These are phyloP conservation scores for Oenanthe oenanthe DNA, from an alignment of 2,113 vertebrate species.

Conservation along the genomic window DNA sequence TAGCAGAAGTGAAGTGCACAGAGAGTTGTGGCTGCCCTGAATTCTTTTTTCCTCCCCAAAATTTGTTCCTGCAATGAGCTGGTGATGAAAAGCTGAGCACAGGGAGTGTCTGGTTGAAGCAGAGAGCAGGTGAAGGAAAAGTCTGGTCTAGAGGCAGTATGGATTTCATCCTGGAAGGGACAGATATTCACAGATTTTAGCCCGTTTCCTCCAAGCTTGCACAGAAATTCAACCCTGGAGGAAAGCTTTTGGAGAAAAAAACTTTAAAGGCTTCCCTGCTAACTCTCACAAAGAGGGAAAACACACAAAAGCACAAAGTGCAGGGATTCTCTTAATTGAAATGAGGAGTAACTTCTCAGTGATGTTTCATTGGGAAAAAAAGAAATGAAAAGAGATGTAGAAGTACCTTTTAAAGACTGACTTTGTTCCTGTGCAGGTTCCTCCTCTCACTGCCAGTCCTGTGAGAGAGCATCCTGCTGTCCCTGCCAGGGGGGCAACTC, in stretches of 20 bases:
- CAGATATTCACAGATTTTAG: neutral
- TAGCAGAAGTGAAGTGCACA: neutral
- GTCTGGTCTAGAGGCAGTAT: neutral
- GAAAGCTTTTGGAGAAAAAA: neutral
- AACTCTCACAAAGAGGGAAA: neutral
- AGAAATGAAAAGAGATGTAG: neutral
- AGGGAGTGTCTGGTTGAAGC: neutral
- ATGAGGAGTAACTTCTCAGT: neutral
- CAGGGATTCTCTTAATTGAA: neutral
- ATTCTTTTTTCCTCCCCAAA: accelerated
- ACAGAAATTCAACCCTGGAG: neutral
- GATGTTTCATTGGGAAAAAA: neutral
- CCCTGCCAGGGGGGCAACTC: neutral
- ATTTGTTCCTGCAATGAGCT: neutral
- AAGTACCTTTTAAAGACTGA: neutral
- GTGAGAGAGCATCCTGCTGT: neutral
- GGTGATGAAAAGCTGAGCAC: neutral
- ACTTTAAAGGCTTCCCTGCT: neutral
- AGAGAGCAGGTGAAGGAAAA: neutral
- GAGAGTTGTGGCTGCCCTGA: neutral
- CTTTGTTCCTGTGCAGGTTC: neutral
- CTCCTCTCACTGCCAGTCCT: neutral
- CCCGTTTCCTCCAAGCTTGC: neutral
- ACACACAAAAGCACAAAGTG: neutral
- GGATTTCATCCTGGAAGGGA: neutral